phyloP scores from a whole-genome alignment of 2,888 invertebrate species.

The Drosophila subsilvestris region DNA sequence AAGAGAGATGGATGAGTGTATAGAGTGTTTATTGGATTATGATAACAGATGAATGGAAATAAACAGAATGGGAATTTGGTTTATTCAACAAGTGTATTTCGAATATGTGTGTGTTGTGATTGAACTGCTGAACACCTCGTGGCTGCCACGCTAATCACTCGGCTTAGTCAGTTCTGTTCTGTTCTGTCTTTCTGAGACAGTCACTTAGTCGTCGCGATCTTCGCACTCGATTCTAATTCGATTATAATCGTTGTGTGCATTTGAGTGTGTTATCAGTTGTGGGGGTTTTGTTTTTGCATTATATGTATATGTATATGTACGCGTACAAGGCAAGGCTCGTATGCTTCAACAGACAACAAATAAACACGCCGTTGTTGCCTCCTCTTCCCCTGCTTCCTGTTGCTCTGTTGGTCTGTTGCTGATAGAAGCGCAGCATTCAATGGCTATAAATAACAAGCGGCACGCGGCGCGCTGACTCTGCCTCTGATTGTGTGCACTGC shows the following conservation, averaged over 20 bases:
- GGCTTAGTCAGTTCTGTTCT: conserved; percentile 21
- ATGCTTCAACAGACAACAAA: conserved; percentile 46
- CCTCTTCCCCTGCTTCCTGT: conserved; percentile 10
- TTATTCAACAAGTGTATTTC: conserved; percentile 36
- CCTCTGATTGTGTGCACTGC: conserved; percentile 39
- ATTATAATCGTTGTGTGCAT: conserved; percentile 42
- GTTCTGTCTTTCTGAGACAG: conserved; percentile 25
- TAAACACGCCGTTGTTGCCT: conserved; percentile 34
- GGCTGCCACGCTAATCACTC: conserved; percentile 16
- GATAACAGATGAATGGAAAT: background rate
- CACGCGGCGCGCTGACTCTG: conserved; percentile 64
- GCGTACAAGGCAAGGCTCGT: background rate
- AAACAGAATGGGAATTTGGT: background rate
- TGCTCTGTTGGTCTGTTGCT: conserved; percentile 22
- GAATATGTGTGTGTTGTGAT: background rate
- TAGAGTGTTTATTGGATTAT: conserved; percentile 3
- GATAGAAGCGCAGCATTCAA: conserved; percentile 40
- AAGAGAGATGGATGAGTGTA: background rate
- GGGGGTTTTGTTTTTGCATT: conserved; percentile 37
- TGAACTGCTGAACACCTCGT: conserved; percentile 14
- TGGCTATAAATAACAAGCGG: conserved; percentile 74
- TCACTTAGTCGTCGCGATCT: conserved; percentile 42
- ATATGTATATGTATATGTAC: conserved; percentile 42
- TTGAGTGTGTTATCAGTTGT: conserved; percentile 55
- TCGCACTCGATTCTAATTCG: conserved; percentile 48